Evolutionary conservation across 2,797 vertebrate species (phyloP), one percentile per base, ranked within the genome.

Genomic region (Phataginus tricuspis): DNA sequence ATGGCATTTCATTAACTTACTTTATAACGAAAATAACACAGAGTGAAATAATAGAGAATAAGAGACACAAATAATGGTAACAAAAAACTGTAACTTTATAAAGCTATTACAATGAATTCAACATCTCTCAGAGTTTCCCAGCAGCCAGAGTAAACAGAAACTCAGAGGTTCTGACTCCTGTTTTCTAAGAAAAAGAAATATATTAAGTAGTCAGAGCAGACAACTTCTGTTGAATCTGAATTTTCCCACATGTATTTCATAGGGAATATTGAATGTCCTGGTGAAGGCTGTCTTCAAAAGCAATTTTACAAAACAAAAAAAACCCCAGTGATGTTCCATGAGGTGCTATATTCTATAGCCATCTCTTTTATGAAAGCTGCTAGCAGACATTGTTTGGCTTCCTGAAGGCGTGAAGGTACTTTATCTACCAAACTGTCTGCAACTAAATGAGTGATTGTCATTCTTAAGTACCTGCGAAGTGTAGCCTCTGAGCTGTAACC

Each of bases 1-100:
- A 84, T 75, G 55, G 8, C 10, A 75, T 96, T 79, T 69, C 29
- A 57, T 69, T 90, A 85, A 64, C 15, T 63, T 59, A 51, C 21
- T 57, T 57, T 25, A 82, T 85, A 77, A 86, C 66, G 16, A 82
- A 74, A 91, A 79, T 82, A 86, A 68, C 3, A 51, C 9, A 37
- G 51, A 66, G 4, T 77, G 34, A 66, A 79, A 4, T 14, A 51
- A 53, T 61, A 21, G 6, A 71, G 11, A 74, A 4, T 4, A 82
- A 31, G 39, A 23, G 27, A 88, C 21, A 3, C 5, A 87, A 79
- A 77, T 53, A 42, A 87, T 77, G 10, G 15, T 16, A 51, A 80
- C 1, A 72, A 42, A 57, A 11, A 51, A 2, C n/a, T 39, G 45
- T 12, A 34, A 0, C 4, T 82, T 66, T 86, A 25, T 71, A 45